Base-by-base conservation (phyloP, 2,797 vertebrate species). In the Coendou prehensilis region DNA sequence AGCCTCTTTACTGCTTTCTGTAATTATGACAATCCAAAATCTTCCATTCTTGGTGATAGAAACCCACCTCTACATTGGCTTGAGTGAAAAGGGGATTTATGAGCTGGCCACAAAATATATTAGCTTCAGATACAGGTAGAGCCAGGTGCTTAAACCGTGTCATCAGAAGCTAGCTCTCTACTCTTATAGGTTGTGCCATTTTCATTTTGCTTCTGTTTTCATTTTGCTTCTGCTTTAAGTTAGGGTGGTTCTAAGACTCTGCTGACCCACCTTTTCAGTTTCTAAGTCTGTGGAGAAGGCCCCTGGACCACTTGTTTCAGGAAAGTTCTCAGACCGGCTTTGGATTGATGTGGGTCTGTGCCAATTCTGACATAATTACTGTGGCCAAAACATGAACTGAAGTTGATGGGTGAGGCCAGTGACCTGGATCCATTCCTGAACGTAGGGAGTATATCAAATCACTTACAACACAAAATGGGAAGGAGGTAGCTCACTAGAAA, bases 181-280 rank as follows among this genome's bases (percentile, higher is more conserved):
- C 0, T 33, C 37, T 18, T 10, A 4, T 41, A 69, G 61, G 30
- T 50, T 56, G 47, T 84, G 28, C 50, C 52, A 6, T 67, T 81
- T 64, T 82, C 15, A 15, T 45, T 85, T 86, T 94, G 64, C 84
- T 92, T 97, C 86, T 9, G 52, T 94, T 94, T 95, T 82, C 84
- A 84, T 5, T 2, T 84, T 17, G 78, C 37, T 41, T 41, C 37
- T 41, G 37, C 2, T 41, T 41, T n/a, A 50, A 47, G 22, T 96
- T 22, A 28, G 17, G 64, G 67, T 47, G n/a, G 26, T 87, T 84
- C 57, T 18, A 64, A 87, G 83, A 71, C 9, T n/a, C 9, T 5
- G 56, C 15, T 22, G 9, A 69, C 30, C 47, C 22, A 86, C 9
- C 15, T 61, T 79, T 57, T 52, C 5, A 56, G 30, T 89, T 95